Conservation (phyloP, 2,797 vertebrate species). For the Coregonus ussuriensis region DNA sequence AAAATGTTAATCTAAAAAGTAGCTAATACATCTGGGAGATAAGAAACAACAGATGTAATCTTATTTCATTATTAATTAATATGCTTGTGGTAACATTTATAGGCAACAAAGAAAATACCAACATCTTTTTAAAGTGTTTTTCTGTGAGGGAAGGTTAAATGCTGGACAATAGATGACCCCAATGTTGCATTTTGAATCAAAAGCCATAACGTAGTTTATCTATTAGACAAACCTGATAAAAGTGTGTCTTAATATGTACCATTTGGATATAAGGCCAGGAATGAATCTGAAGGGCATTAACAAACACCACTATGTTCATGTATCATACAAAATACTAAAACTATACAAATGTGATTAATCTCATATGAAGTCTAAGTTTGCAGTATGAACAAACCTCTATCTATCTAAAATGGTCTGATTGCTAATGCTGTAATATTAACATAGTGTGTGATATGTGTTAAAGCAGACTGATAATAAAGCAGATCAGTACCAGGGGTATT, state of each 20-base stretch:
- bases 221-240: conserved; percentile 5
- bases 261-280: conserved; percentile 8
- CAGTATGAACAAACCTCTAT: not conserved
- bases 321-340: conserved; percentile 1
- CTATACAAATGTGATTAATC: not conserved
- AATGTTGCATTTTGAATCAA: not conserved
- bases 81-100: not conserved
- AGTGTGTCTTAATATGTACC: conserved; percentile 1
- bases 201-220: not conserved
- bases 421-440: not conserved
- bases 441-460: not conserved
- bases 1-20: not conserved
- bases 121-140: not conserved
- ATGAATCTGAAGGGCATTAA: not conserved
- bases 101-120: not conserved
- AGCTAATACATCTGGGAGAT: not conserved
- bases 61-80: not conserved
- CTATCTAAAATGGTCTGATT: not conserved
- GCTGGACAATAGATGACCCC: not conserved
- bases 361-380: not conserved
- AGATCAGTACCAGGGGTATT: conserved; percentile 2
- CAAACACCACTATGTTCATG: not conserved
- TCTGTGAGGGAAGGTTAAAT: conserved; percentile 6
- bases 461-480: not conserved
- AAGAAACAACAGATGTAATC: not conserved